phyloP scores from a whole-genome alignment of 2,113 vertebrate species.

The Chascanopsetta lugubris region DNA sequence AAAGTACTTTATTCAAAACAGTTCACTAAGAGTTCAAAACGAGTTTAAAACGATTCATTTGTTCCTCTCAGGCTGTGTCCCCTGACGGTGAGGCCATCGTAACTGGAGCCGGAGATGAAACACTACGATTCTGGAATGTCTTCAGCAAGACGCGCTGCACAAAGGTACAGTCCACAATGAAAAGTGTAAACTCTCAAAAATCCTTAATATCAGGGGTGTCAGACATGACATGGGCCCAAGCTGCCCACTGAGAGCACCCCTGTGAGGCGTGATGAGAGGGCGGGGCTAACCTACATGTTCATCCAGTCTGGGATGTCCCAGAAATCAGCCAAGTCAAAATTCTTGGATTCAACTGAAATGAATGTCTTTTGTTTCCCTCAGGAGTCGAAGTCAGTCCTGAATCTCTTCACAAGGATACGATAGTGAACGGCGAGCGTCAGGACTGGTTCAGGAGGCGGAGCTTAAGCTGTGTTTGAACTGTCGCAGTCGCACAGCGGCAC shows the following conservation, averaged over 20 bases:
- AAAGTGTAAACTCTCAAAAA: too few relatives aligned
- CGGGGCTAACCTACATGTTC: too few relatives aligned
- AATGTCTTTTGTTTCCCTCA: slow-evolving; percentile 34
- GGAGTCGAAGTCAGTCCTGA: slow-evolving; percentile 86
- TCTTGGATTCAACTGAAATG: too few relatives aligned
- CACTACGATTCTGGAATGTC: slow-evolving; percentile 86
- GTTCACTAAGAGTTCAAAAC: too few relatives aligned
- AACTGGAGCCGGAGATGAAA: slow-evolving; percentile 85
- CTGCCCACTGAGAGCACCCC: too few relatives aligned
- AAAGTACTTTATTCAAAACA: too few relatives aligned
- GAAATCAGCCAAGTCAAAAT: too few relatives aligned
- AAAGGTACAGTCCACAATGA: slow-evolving; percentile 78
- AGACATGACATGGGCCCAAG: too few relatives aligned
- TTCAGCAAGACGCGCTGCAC: slow-evolving; percentile 87
- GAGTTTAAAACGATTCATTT: too few relatives aligned
- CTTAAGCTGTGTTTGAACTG: neutral
- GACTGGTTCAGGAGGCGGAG: slow-evolving; percentile 20
- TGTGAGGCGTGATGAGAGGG: too few relatives aligned
- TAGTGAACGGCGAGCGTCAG: slow-evolving; percentile 58
- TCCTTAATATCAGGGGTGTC: too few relatives aligned
- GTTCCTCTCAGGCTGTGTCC: slow-evolving; percentile 78
- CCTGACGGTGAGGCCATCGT: slow-evolving; percentile 86
- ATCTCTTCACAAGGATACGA: slow-evolving; percentile 86
- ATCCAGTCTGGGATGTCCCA: too few relatives aligned
- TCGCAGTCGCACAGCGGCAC: slow-evolving; percentile 14